phyloP scores from a whole-genome alignment of 2,113 vertebrate genomes.

The Sebastes schlegelii region DNA sequence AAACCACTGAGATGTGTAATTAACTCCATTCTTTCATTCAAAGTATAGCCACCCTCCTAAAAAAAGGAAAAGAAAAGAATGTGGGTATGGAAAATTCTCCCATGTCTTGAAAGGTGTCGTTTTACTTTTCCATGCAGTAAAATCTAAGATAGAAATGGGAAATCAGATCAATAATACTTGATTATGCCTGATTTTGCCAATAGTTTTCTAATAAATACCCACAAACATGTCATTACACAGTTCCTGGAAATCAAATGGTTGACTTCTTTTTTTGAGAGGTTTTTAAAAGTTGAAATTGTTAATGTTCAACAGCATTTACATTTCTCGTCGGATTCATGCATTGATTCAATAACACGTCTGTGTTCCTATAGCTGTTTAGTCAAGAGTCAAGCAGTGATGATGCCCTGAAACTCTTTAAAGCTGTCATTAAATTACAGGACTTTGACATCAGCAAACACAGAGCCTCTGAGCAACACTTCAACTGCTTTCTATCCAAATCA shows the following conservation, averaged over 20 bases:
- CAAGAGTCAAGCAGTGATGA: conserved; percentile 11
- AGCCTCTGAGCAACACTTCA: conserved; percentile 11
- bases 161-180: neutral
- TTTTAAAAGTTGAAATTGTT: neutral
- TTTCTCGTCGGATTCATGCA: neutral
- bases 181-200: no score
- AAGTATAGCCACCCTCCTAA: conserved; percentile 72
- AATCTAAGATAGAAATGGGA: neutral
- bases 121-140: neutral
- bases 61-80: conserved; percentile 68
- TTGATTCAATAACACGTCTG: conserved; percentile 1
- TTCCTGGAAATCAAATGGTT: conserved; percentile 1
- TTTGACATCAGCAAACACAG: conserved; percentile 22
- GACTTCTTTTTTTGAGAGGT: neutral
- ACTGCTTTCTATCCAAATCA: conserved; percentile 15
- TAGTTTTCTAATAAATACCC: neutral
- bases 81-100: neutral
- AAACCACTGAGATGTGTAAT: conserved; percentile 81
- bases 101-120: neutral
- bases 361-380: conserved; percentile 6
- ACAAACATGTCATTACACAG: conserved; percentile 1
- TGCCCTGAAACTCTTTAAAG: neutral
- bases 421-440: conserved; percentile 10
- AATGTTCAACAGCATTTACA: conserved; percentile 1
- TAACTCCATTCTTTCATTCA: conserved; percentile 82